Percentiles rank a stretch among this genome's conserved stretches.
phyloP scores from a whole-genome alignment of 2,797 vertebrate genomes.

The Myotis myotis region DNA sequence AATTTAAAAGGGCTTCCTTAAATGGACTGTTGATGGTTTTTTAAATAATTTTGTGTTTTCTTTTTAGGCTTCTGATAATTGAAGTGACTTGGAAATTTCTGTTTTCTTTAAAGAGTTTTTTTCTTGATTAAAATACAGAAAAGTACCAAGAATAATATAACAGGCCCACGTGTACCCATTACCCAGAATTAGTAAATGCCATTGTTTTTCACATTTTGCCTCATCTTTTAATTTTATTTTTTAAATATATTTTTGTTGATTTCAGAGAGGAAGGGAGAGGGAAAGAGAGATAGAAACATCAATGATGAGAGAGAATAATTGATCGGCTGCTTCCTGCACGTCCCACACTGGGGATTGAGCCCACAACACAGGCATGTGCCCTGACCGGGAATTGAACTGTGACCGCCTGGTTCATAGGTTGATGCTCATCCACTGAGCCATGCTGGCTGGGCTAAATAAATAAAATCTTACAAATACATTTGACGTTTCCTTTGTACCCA shows the following conservation, averaged over 20 bases:
- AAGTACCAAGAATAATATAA: not conserved
- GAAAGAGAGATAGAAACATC: no score
- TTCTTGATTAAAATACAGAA: conserved; percentile 45
- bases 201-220: not conserved
- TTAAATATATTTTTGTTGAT: no score
- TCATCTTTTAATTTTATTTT: not conserved
- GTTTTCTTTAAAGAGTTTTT: not conserved
- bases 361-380: no score
- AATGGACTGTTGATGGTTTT: conserved; percentile 29
- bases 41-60: conserved; percentile 40
- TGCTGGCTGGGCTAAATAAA: conserved; percentile 4
- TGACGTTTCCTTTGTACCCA: conserved; percentile 3
- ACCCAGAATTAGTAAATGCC: conserved; percentile 11
- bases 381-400: no score
- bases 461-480: not conserved
- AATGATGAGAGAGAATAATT: no score
- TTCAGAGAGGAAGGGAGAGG: no score
- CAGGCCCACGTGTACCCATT: not conserved
- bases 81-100: conserved; percentile 44
- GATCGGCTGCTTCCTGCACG: no score
- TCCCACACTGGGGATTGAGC: no score
- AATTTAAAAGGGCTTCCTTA: conserved; percentile 57
- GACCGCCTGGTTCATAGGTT: no score
- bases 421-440: no score
- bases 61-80: conserved; percentile 35